Conservation (phyloP, 2,113 vertebrate species). For the Psammodynastes pulverulentus region DNA sequence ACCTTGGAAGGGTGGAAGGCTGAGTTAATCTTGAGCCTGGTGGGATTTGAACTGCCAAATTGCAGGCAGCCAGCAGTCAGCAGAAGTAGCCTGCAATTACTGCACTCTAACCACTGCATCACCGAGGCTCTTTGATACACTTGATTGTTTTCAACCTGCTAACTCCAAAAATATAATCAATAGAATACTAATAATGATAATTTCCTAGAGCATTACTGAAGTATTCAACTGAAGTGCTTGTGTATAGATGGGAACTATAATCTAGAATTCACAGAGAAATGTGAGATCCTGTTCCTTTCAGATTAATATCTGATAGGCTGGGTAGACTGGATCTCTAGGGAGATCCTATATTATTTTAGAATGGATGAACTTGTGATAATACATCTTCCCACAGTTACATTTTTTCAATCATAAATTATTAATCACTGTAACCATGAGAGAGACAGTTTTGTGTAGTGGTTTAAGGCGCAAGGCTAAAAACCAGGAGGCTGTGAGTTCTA, state of each 20-base stretch:
- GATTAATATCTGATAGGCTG: not conserved
- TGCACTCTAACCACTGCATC: too few species aligned
- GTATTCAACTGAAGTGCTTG: not conserved
- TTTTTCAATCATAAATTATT: not conserved
- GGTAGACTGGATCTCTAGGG: not conserved
- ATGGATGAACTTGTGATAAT: not conserved
- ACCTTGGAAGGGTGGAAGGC: too few species aligned
- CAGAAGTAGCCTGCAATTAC: too few species aligned
- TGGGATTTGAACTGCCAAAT: too few species aligned
- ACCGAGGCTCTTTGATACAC: not conserved
- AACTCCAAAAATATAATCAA: not conserved
- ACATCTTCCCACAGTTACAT: not conserved
- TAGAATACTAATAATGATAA: not conserved
- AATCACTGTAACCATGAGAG: not conserved
- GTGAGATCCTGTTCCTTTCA: not conserved
- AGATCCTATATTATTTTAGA: not conserved
- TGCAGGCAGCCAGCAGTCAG: too few species aligned
- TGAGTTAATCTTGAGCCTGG: too few species aligned
- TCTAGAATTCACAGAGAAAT: not conserved
- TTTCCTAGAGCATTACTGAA: not conserved
- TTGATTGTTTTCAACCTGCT: not conserved
- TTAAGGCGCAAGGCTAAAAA: not conserved
- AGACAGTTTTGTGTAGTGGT: not conserved
- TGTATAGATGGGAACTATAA: not conserved
- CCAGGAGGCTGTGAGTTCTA: not conserved